Evolutionary conservation across 1,140 invertebrate genomes (phyloP).

Genomic region (Spodoptera litura): DNA sequence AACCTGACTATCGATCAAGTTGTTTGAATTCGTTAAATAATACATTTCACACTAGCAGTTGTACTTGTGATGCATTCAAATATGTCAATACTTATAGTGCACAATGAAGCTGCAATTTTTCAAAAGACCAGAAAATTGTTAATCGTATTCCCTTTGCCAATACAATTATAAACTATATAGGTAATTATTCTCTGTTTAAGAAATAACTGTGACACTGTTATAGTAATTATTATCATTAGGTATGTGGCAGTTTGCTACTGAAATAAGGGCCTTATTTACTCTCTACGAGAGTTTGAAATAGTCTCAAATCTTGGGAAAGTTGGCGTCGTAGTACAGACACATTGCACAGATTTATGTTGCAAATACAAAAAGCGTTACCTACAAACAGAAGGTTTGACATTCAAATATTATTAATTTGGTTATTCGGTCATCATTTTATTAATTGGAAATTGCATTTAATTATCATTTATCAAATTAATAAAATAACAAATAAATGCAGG

Average conservation of each 20-base stretch:
- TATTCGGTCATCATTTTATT: constrained; percentile 5
- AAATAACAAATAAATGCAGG: constrained; percentile 9
- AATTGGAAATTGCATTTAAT: constrained; percentile 34
- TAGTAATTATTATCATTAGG: too few relatives aligned
- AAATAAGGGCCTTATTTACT: too few relatives aligned
- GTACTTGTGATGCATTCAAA: constrained; percentile 21
- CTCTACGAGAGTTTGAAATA: too few relatives aligned
- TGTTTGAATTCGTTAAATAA: constrained; percentile 37
- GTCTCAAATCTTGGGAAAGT: too few relatives aligned
- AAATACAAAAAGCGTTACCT: not conserved
- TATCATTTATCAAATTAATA: constrained; percentile 6
- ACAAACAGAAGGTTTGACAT: constrained; percentile 17
- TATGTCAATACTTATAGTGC: not conserved
- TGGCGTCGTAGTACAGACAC: not conserved
- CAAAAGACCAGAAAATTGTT: too few relatives aligned
- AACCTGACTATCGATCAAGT: constrained; percentile 45
- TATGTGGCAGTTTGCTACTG: too few relatives aligned
- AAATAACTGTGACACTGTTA: too few relatives aligned
- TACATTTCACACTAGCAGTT: not conserved
- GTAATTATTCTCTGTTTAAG: too few relatives aligned
- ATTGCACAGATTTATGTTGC: not conserved
- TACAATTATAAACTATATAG: too few relatives aligned
- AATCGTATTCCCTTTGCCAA: too few relatives aligned
- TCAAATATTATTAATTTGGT: not conserved
- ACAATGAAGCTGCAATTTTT: not conserved